Evolutionary conservation across 2,113 vertebrate genomes (phyloP).

Genomic region (Nematolebias whitei): DNA sequence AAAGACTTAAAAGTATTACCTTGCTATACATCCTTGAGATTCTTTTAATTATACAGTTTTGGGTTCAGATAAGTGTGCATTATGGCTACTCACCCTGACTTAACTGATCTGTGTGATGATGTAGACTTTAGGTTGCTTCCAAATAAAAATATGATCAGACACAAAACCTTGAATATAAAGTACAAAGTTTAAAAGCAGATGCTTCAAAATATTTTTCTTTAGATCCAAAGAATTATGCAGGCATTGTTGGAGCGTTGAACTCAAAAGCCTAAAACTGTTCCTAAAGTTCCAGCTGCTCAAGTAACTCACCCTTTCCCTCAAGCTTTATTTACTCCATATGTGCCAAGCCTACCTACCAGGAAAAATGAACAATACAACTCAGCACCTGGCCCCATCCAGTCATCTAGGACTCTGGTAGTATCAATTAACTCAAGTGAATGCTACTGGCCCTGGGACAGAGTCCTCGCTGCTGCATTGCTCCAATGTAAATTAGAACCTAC

Average conservation of each 20-base stretch:
- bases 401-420: no score
- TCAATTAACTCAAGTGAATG: no score
- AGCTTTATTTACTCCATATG: background rate
- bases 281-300: background rate
- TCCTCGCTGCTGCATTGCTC: background rate
- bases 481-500: background rate
- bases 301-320: background rate
- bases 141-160: background rate
- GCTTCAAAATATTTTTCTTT: background rate
- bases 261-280: background rate
- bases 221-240: background rate
- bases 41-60: background rate
- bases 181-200: background rate
- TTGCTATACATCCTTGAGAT: no score
- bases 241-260: background rate
- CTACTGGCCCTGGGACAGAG: no score
- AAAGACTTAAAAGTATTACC: no score
- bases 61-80: slow-evolving; percentile 1
- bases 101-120: background rate
- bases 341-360: background rate
- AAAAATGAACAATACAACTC: background rate
- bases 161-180: background rate
- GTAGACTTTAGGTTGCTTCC: slow-evolving; percentile 1
- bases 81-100: slow-evolving; percentile 3
- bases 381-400: background rate